A percentile compares a stretch with the other conserved stretches of the same genome.
Evolutionary conservation across 2,113 vertebrate species (phyloP).

Genomic region (Mystacornis crossleyi): DNA sequence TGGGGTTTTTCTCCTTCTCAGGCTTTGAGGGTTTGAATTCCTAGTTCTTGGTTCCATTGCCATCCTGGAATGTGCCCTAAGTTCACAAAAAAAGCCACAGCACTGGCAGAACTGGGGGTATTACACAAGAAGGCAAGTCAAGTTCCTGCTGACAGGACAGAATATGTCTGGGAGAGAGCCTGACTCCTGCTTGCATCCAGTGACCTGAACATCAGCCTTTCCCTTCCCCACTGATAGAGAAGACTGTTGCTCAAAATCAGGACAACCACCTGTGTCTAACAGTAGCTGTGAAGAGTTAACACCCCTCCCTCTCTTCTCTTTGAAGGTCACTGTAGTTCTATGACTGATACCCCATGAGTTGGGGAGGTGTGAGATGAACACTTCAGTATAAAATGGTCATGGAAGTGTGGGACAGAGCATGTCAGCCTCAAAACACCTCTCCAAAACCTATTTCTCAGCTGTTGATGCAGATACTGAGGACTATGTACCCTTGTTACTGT

Average conservation of each 20-base stretch:
- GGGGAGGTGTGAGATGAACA: background rate
- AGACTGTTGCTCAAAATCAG: background rate
- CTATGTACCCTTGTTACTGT: no score
- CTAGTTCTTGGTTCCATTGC: background rate
- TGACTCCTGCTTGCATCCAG: background rate
- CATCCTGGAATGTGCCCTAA: background rate
- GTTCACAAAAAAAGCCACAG: background rate
- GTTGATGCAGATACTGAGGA: background rate
- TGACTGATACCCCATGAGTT: background rate
- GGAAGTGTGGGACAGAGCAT: background rate
- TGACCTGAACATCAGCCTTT: background rate
- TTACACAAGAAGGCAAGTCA: background rate
- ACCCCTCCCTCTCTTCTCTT: background rate
- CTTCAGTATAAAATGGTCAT: background rate
- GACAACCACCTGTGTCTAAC: background rate
- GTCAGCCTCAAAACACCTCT: background rate
- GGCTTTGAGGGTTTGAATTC: background rate
- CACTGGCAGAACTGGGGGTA: background rate
- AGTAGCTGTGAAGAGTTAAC: background rate
- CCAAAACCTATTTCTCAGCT: background rate
- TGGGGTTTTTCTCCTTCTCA: background rate
- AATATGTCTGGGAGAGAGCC: background rate
- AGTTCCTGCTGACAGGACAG: background rate
- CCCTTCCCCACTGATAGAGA: background rate
- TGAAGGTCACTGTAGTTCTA: background rate